Evolutionary conservation across 2,888 invertebrate species (phyloP).

Genomic region (Chrysotoxum bicinctum): DNA sequence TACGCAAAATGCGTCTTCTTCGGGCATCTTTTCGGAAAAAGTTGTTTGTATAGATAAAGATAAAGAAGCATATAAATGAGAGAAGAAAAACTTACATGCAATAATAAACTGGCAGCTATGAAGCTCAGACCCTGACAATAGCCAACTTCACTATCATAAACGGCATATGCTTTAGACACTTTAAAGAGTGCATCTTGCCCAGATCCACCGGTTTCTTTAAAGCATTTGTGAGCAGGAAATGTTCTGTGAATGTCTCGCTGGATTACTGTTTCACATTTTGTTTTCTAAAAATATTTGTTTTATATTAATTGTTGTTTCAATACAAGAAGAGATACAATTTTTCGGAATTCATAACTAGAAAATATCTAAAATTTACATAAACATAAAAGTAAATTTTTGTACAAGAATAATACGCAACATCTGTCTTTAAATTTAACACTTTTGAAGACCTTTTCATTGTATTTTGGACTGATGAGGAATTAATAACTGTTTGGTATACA

Average conservation of each 20-base stretch:
- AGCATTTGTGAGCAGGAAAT: slow-evolving; percentile 99
- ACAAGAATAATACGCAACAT: too few species aligned
- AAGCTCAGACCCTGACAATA: slow-evolving; percentile 99
- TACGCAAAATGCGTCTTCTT: slow-evolving; percentile 99
- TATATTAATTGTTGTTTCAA: background rate
- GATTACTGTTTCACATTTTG: slow-evolving; percentile 96
- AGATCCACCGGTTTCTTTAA: slow-evolving; percentile 95
- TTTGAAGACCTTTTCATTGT: too few species aligned
- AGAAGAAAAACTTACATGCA: slow-evolving; percentile 89
- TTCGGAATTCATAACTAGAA: too few species aligned
- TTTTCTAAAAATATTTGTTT: slow-evolving; percentile 86
- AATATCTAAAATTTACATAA: too few species aligned
- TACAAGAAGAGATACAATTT: too few species aligned
- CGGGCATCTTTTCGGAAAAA: slow-evolving; percentile 92
- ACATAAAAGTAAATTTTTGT: too few species aligned
- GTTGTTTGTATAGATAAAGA: background rate
- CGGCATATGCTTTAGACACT: slow-evolving; percentile 98
- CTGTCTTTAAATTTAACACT: too few species aligned
- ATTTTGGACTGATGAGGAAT: too few species aligned
- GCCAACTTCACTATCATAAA: slow-evolving; percentile 98
- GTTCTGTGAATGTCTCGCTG: slow-evolving; percentile 98
- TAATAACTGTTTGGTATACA: too few species aligned
- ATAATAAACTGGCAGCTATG: slow-evolving; percentile 95
- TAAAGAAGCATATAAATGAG: background rate
- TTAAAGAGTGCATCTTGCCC: slow-evolving; percentile 99